phyloP scores from a whole-genome alignment of 2,797 vertebrate species.

The Gobio occitaniae region DNA sequence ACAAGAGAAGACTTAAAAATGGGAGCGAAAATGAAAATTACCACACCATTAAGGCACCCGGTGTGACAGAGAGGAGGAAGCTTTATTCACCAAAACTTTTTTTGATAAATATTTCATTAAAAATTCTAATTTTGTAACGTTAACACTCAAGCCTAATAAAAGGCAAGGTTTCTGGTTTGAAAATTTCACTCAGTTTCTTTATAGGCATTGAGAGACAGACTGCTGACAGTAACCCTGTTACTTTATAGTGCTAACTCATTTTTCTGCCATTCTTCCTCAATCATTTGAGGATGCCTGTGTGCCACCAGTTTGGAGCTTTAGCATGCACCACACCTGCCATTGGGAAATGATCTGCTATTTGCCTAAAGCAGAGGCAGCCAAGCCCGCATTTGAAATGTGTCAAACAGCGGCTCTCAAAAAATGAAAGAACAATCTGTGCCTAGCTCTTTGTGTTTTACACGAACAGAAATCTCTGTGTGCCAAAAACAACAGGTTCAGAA shows the following conservation, averaged over 20 bases:
- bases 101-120: not conserved
- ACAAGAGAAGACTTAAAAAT: not conserved
- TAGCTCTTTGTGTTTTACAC: slow-evolving; percentile 15
- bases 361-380: slow-evolving; percentile 37
- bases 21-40: not conserved
- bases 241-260: not conserved
- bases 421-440: slow-evolving; percentile 3
- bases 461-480: not conserved
- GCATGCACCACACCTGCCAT: slow-evolving; percentile 10
- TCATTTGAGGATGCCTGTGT: not conserved
- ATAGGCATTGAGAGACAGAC: not conserved
- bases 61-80: not conserved
- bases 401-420: slow-evolving; percentile 21
- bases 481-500: not conserved
- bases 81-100: not conserved
- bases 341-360: slow-evolving; percentile 23
- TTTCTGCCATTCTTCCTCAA: not conserved
- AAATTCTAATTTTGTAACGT: not conserved
- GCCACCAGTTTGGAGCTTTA: not conserved
- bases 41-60: not conserved
- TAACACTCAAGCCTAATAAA: not conserved
- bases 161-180: not conserved
- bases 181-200: not conserved
- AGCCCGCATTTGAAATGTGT: slow-evolving; percentile 12
- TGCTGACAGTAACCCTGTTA: not conserved